Conservation (phyloP, 1,140 invertebrate species). For the Hyphantria cunea region DNA sequence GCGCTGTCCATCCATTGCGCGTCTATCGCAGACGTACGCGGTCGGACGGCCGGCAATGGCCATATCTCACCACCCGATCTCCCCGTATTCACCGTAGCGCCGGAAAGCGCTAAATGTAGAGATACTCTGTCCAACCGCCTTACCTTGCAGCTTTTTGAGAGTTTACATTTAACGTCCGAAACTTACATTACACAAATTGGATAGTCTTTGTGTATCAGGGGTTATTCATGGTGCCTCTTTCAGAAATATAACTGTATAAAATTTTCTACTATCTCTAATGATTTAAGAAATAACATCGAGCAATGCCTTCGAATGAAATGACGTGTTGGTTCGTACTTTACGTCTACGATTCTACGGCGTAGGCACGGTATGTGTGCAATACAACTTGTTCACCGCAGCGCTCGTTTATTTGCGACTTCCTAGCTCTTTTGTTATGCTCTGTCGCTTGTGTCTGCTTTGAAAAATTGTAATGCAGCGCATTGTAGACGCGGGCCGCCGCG, state of each 20-base stretch:
- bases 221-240: slow-evolving; percentile 15
- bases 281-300: slow-evolving; percentile 14
- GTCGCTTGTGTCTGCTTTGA: slow-evolving; percentile 76
- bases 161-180: slow-evolving; percentile 56
- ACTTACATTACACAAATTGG: slow-evolving; percentile 75
- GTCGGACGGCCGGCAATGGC: slow-evolving; percentile 39
- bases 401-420: slow-evolving; percentile 78
- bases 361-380: slow-evolving; percentile 33
- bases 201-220: slow-evolving; percentile 48
- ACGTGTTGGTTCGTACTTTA: no score
- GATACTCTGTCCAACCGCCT: slow-evolving; percentile 61
- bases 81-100: slow-evolving; percentile 63
- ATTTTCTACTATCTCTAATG: slow-evolving; percentile 1
- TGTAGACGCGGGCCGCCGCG: slow-evolving; percentile 61
- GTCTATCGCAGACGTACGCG: slow-evolving; percentile 30
- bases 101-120: slow-evolving; percentile 70
- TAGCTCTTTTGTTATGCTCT: slow-evolving; percentile 77
- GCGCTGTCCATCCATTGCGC: slow-evolving; percentile 36
- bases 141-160: slow-evolving; percentile 62
- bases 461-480: slow-evolving; percentile 77
- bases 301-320: slow-evolving; percentile 1
- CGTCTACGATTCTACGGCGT: slow-evolving; percentile 24
- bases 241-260: slow-evolving; percentile 12
- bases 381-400: slow-evolving; percentile 60
- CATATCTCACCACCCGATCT: slow-evolving; percentile 69